phyloP scores from a whole-genome alignment of 2,113 vertebrate species.

The Chrysochloris asiatica region DNA sequence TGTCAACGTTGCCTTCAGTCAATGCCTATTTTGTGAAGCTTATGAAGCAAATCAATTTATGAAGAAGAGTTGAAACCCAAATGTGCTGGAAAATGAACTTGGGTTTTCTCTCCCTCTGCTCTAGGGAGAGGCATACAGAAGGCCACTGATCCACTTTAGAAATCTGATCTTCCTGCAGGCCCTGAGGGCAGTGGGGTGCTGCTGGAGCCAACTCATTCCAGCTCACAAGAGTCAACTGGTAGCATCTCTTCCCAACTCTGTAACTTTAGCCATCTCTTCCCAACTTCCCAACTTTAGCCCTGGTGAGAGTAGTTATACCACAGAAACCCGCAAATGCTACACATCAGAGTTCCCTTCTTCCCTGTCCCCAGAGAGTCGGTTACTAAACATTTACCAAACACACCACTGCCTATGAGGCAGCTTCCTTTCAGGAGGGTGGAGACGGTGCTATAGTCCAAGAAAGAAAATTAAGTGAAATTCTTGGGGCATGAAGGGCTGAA shows the following conservation, averaged over 20 bases:
- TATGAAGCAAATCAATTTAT: neutral
- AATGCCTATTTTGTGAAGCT: neutral
- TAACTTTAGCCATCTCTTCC: neutral
- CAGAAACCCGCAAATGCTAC: neutral
- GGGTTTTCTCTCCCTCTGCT: neutral
- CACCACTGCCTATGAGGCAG: neutral
- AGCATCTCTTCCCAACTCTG: neutral
- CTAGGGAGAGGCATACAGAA: neutral
- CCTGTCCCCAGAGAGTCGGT: neutral
- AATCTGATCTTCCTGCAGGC: neutral
- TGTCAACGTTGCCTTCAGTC: neutral
- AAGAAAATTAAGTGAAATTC: neutral
- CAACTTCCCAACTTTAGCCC: neutral
- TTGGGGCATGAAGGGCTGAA: neutral
- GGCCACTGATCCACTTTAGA: neutral
- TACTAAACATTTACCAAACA: no score
- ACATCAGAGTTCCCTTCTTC: neutral
- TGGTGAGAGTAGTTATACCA: neutral
- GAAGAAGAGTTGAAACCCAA: neutral
- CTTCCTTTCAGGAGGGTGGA: neutral
- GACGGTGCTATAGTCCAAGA: neutral
- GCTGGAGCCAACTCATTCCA: rapidly evolving
- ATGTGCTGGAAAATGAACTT: neutral
- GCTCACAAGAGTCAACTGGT: neutral
- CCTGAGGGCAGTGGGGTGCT: neutral